These are phyloP conservation scores for Tenthredo amoena DNA, from an alignment of 2,888 invertebrate genomes.

Conservation along the genomic window DNA sequence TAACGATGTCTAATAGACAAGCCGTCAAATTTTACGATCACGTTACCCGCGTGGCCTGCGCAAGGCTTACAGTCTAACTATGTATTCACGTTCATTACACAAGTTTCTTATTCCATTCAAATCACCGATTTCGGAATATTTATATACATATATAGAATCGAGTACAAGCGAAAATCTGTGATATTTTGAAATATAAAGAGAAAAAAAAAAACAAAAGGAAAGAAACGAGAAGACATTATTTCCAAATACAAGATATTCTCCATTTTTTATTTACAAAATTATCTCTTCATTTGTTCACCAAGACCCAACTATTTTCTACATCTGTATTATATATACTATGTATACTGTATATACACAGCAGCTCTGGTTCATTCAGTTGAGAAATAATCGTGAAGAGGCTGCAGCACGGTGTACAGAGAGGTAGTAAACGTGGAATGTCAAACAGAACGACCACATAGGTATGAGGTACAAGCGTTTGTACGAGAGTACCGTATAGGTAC, in stretches of 20 bases:
- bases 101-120: constrained; percentile 9
- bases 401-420: background rate
- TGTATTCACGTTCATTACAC: constrained; percentile 17
- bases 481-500: constrained; percentile 36
- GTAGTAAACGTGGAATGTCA: constrained; percentile 43
- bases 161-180: background rate
- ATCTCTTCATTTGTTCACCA: background rate
- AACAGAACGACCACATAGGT: constrained; percentile 35
- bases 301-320: background rate
- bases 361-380: constrained; percentile 6
- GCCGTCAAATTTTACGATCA: constrained; percentile 39
- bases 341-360: background rate
- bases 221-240: background rate
- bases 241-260: background rate
- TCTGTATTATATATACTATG: background rate
- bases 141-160: background rate
- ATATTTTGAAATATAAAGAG: background rate
- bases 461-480: constrained; percentile 34
- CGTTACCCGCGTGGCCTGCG: constrained; percentile 26
- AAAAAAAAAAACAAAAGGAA: background rate
- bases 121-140: background rate
- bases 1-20: constrained; percentile 42
- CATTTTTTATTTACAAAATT: background rate
- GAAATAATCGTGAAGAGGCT: constrained; percentile 18
- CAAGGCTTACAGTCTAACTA: background rate